Evolutionary conservation across 1,140 invertebrate genomes (phyloP).

Genomic region (Drosophila arawakana): DNA sequence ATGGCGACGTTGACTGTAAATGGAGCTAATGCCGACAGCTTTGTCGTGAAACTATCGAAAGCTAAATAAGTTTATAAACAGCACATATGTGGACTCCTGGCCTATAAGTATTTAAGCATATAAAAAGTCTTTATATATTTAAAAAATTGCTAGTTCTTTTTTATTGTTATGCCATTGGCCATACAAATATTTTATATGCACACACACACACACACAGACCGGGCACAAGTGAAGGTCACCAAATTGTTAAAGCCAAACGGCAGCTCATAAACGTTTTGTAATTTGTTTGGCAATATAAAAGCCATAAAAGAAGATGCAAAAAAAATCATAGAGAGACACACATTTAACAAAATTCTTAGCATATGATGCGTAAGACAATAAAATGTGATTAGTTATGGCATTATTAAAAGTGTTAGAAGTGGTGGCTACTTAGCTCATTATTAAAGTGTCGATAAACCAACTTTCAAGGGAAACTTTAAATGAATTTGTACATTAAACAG

Average conservation of each 20-base stretch:
- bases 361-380: conserved; percentile 14
- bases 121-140: conserved; percentile 14
- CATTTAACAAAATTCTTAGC: conserved; percentile 21
- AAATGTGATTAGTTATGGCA: background rate
- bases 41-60: conserved; percentile 42
- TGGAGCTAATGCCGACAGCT: conserved; percentile 43
- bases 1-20: conserved; percentile 18
- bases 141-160: conserved; percentile 28
- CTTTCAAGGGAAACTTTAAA: background rate
- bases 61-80: conserved; percentile 20
- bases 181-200: conserved; percentile 43
- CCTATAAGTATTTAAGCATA: conserved; percentile 24
- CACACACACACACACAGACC: background rate
- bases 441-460: conserved; percentile 6
- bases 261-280: conserved; percentile 64
- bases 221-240: conserved; percentile 51
- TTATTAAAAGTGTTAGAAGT: background rate
- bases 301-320: conserved; percentile 17
- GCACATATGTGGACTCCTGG: background rate
- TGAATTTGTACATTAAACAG: background rate
- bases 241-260: conserved; percentile 24
- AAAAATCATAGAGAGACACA: background rate
- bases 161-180: conserved; percentile 52
- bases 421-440: background rate
- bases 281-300: conserved; percentile 54